phyloP scores from a whole-genome alignment of 1,140 invertebrate species.

The Berghia stephanieae region DNA sequence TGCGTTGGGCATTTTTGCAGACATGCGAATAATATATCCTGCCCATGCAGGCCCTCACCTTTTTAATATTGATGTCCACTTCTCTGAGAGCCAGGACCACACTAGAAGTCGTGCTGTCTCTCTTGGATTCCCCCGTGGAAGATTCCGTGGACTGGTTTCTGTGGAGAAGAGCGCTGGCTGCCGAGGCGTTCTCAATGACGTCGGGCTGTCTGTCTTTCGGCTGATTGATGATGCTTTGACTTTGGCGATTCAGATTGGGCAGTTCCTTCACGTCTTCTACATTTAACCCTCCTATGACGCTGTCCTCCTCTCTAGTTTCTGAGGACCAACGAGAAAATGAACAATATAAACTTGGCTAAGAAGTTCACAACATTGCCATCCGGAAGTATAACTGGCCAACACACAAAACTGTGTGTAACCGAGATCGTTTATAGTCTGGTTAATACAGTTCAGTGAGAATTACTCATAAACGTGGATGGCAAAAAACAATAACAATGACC shows the following conservation, averaged over 20 bases:
- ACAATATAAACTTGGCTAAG: too few species aligned
- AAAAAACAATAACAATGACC: too few species aligned
- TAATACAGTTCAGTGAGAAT: too few species aligned
- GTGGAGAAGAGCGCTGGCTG: not conserved
- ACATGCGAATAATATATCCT: not conserved
- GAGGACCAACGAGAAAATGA: not conserved
- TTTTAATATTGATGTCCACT: not conserved
- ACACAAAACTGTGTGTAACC: too few species aligned
- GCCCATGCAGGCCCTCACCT: slow-evolving; percentile 9
- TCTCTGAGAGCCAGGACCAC: not conserved
- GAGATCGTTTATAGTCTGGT: too few species aligned
- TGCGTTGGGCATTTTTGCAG: too few species aligned
- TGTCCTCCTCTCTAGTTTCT: slow-evolving; percentile 30
- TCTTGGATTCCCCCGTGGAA: not conserved
- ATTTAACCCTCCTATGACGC: slow-evolving; percentile 25
- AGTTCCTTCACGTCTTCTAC: slow-evolving; percentile 22
- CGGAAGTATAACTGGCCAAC: too few species aligned
- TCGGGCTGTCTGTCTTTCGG: not conserved
- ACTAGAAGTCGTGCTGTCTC: not conserved
- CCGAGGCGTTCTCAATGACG: too few species aligned
- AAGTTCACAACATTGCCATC: too few species aligned
- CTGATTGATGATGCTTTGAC: slow-evolving; percentile 23
- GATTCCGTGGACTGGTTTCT: too few species aligned
- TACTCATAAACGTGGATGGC: too few species aligned
- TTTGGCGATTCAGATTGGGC: too few species aligned